A percentile compares a stretch with the other conserved stretches of the same genome.
Evolutionary conservation across 2,888 invertebrate species (phyloP).

Genomic region (Crematogaster levior): DNA sequence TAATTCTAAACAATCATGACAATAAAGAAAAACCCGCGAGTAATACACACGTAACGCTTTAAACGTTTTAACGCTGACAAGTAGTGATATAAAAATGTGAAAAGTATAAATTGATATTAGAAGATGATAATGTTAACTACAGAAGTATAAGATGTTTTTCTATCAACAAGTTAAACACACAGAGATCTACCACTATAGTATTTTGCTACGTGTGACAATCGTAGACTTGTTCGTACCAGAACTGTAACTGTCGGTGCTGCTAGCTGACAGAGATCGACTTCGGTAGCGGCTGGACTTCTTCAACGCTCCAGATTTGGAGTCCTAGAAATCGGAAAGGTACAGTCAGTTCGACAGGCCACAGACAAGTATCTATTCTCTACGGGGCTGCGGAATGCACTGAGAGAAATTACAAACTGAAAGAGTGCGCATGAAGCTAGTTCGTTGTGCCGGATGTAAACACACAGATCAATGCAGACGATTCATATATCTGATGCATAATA

Average conservation of each 20-base stretch:
- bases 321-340: constrained; percentile 84
- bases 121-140: background rate
- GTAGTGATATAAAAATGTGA: too few species aligned
- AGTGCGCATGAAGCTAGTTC: constrained; percentile 81
- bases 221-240: constrained; percentile 88
- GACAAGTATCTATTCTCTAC: constrained; percentile 51
- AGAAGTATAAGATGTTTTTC: background rate
- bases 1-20: constrained; percentile 20
- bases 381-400: constrained; percentile 79
- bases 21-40: background rate
- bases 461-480: constrained; percentile 75
- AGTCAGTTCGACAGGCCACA: constrained; percentile 25
- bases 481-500: background rate
- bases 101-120: background rate
- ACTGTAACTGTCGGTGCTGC: constrained; percentile 98
- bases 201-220: background rate
- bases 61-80: background rate
- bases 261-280: constrained; percentile 96
- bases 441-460: constrained; percentile 71
- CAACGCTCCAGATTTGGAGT: constrained; percentile 90
- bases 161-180: background rate
- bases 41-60: background rate
- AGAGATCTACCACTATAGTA: background rate
- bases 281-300: constrained; percentile 95
- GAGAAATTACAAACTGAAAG: constrained; percentile 80